Base-by-base conservation (phyloP, 2,888 invertebrate genomes). In the Ophion obscuratus region DNA sequence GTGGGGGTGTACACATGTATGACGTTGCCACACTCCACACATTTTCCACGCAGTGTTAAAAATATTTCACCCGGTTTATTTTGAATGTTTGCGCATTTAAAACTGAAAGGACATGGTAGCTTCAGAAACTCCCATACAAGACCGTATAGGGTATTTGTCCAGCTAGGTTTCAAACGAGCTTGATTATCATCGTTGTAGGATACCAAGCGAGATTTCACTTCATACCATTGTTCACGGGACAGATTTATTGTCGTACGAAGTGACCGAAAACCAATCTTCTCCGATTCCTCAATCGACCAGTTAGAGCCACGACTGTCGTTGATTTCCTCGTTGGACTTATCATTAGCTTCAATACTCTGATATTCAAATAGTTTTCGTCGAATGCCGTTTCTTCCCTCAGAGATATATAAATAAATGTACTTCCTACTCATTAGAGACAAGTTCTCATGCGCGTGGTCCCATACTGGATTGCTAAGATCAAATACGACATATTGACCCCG, bases 281-380 rank as follows among this genome's bases (percentile, higher is more conserved):
- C 7, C 2, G n/a, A 17, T n/a, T 66, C 66, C 17, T 31, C 66
- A 31, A 66, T 66, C n/a, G 66, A 66, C 66, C 66, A 66, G 66
- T 66, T 66, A 36, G 36, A 66, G n/a, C n/a, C 31, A 66, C 36
- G 66, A 40, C 66, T 66, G n/a, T 66, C 66, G 17, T 66, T 17
- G 9, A 36, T n/a, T 2, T 7, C 36, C n/a, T 7, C 36, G 9
- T 66, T 66, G 17, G 66, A 2, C 36, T 66, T 36, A 5, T n/a
- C 7, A 40, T 6, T 17, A 10, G 31, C 40, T 11, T 17, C 36
- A 36, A 66, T 31, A 66, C 31, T n/a, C 31, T 36, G 31, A 4
- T 66, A 36, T 66, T 66, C 9, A 14, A 66, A n/a, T 3, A 66
- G 17, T 17, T 17, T 66, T 66, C 31, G 40, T 17, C 40, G n/a